phyloP scores from a whole-genome alignment of 2,113 vertebrate genomes.

The Noctilio leporinus region DNA sequence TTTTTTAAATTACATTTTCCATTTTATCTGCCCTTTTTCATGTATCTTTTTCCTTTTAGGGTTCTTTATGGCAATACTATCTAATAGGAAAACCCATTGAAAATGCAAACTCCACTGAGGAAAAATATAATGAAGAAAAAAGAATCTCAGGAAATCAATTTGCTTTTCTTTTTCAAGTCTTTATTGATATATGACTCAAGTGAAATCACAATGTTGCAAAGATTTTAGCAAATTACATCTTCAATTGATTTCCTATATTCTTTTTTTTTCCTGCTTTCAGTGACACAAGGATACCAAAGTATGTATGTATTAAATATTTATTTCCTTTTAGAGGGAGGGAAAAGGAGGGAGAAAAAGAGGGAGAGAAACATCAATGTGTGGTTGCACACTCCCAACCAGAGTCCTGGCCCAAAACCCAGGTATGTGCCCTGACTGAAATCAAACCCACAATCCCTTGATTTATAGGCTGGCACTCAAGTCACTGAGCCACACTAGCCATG shows the following conservation, averaged over 20 bases:
- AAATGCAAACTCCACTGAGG: background rate
- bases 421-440: too few relatives aligned
- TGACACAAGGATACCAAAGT: background rate
- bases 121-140: background rate
- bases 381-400: too few relatives aligned
- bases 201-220: background rate
- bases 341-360: too few relatives aligned
- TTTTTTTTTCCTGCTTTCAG: background rate
- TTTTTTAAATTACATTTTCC: background rate
- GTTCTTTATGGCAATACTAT: background rate
- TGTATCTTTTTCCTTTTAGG: background rate
- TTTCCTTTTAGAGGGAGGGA: too few relatives aligned
- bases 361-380: too few relatives aligned
- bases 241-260: background rate
- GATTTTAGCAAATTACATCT: background rate
- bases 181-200: background rate
- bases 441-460: too few relatives aligned
- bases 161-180: background rate
- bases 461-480: too few relatives aligned
- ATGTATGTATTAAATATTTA: background rate
- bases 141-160: background rate
- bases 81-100: background rate
- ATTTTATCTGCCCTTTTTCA: background rate
- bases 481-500: too few relatives aligned
- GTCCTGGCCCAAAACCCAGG: too few relatives aligned